Conservation (phyloP, 1,140 invertebrate genomes). For the Bombus waltoni region DNA sequence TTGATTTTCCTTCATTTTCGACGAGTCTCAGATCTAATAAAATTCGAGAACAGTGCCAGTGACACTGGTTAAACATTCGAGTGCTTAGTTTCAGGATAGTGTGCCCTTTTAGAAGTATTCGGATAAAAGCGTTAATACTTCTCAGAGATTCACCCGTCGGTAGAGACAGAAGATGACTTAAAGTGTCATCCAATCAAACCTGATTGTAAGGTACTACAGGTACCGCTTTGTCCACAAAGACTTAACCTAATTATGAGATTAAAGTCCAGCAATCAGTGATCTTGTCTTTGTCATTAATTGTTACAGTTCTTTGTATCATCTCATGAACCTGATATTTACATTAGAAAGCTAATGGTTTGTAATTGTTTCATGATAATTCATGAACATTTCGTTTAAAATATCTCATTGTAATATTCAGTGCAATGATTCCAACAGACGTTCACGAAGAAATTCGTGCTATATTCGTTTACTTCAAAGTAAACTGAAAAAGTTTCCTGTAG, state of each 20-base stretch:
- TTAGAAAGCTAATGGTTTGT: no score
- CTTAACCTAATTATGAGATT: slow-evolving; percentile 5
- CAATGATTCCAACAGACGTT: no score
- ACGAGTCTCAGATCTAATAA: background rate
- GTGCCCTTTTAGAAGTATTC: background rate
- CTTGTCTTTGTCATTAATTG: background rate
- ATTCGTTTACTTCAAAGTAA: background rate
- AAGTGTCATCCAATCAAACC: slow-evolving; percentile 32
- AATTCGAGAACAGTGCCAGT: background rate
- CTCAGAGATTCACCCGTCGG: background rate
- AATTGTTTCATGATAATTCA: no score
- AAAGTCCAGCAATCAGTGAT: background rate
- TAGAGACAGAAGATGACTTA: background rate
- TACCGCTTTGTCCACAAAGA: no score
- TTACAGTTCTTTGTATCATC: background rate
- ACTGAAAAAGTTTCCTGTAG: background rate
- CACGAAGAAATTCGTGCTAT: no score
- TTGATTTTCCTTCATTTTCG: background rate
- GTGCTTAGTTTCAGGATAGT: slow-evolving; percentile 5
- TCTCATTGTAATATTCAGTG: no score
- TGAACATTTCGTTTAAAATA: no score
- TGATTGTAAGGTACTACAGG: slow-evolving; percentile 10
- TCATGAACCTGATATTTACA: background rate
- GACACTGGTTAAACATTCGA: slow-evolving; percentile 6
- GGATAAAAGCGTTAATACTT: background rate